Conservation (phyloP, 1,140 invertebrate species). For the Stegodyphus dumicola region DNA sequence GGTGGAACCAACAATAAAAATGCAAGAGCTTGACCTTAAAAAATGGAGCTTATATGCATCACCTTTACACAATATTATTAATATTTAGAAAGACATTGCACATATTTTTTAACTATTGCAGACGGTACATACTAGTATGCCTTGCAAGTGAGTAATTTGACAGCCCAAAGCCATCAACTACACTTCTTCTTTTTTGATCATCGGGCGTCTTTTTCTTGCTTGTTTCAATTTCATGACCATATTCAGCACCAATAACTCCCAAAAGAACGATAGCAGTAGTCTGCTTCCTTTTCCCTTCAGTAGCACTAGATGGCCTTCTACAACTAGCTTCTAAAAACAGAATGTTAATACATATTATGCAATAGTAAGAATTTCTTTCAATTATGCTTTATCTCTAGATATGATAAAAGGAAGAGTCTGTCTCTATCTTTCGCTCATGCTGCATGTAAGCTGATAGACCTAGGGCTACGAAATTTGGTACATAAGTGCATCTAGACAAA, state of each 20-base stretch:
- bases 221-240: constrained; percentile 74
- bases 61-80: not conserved
- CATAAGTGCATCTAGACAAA: no score
- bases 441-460: no score
- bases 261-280: constrained; percentile 96
- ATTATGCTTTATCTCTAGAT: not conserved
- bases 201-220: constrained; percentile 67
- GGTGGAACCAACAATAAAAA: constrained; percentile 92
- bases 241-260: constrained; percentile 97
- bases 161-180: constrained; percentile 90
- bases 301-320: constrained; percentile 83
- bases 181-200: constrained; percentile 78
- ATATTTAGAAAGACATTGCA: not conserved
- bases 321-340: constrained; percentile 71
- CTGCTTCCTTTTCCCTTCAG: constrained; percentile 92
- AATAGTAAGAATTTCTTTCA: not conserved
- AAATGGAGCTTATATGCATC: not conserved
- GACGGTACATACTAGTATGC: constrained; percentile 77
- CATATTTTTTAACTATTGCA: not conserved
- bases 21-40: constrained; percentile 83
- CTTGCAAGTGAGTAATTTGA: constrained; percentile 91
- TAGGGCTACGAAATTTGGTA: no score
- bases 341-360: constrained; percentile 5
- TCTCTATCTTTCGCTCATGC: no score
- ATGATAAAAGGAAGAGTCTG: no score